A percentile compares a stretch with the other conserved stretches of the same genome.
Conservation (phyloP, 2,888 invertebrate species). For the Caenorhabditis sinica region DNA sequence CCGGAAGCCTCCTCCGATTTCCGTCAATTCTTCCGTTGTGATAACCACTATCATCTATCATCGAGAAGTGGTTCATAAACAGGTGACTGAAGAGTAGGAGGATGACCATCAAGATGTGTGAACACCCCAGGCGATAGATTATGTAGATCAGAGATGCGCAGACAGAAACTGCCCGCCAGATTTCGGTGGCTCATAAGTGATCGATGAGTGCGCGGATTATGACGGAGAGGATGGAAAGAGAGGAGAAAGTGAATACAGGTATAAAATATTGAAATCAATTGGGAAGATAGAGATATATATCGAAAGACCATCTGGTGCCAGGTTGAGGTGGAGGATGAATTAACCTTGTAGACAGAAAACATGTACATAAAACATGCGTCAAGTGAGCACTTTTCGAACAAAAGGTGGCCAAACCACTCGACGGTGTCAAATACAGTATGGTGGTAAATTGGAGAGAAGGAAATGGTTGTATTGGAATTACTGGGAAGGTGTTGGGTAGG, state of each 20-base stretch:
- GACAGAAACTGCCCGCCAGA: constrained; percentile 40
- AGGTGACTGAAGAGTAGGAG: constrained; percentile 54
- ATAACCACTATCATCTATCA: constrained; percentile 62
- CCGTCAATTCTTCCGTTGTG: constrained; percentile 39
- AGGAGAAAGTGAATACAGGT: constrained; percentile 37
- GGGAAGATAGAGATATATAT: background rate
- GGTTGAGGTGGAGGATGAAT: constrained; percentile 22
- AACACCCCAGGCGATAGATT: constrained; percentile 28
- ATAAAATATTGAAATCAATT: constrained; percentile 35
- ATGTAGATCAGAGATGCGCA: constrained; percentile 22
- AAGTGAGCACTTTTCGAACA: constrained; percentile 61
- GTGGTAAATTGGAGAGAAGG: background rate
- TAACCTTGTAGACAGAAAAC: constrained; percentile 31
- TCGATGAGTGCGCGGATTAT: constrained; percentile 62
- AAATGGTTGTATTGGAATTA: background rate
- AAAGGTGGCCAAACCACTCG: constrained; percentile 42
- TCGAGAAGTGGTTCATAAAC: constrained; percentile 61
- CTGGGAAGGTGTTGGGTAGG: background rate
- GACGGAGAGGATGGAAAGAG: constrained; percentile 19
- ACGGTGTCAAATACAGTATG: constrained; percentile 23
- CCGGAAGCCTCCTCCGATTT: constrained; percentile 46
- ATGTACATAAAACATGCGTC: constrained; percentile 42
- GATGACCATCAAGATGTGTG: constrained; percentile 52
- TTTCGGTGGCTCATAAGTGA: constrained; percentile 63
- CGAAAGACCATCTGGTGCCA: constrained; percentile 52